Conservation (phyloP, 2,113 vertebrate genomes). For the Onychorhynchus coronatus region DNA sequence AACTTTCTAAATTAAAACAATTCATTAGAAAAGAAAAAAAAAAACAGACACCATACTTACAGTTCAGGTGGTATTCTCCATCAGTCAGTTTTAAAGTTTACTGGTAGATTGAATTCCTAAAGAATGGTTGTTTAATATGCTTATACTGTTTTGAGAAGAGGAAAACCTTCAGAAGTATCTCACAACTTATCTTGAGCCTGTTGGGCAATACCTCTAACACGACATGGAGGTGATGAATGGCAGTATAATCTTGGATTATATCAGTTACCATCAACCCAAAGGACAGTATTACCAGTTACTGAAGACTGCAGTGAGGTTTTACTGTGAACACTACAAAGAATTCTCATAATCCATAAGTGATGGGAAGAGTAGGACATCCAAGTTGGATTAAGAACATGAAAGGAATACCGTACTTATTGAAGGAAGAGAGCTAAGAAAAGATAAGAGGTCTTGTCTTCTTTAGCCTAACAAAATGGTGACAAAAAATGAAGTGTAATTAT, state of each 20-base stretch:
- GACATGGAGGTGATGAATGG: not conserved
- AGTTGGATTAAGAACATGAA: not conserved
- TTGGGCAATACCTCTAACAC: not conserved
- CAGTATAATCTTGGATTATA: not conserved
- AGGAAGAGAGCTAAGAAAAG: not conserved
- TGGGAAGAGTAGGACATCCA: not conserved
- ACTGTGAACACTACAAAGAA: not conserved
- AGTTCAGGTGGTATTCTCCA: not conserved
- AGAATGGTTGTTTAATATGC: not conserved
- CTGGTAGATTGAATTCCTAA: not conserved
- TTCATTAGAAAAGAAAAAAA: not conserved
- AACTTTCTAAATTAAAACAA: not conserved
- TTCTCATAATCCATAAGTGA: not conserved
- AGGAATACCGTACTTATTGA: not conserved
- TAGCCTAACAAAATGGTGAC: not conserved
- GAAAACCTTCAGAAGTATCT: not conserved
- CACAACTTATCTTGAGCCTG: not conserved
- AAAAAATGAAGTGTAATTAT: not conserved
- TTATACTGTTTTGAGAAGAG: not conserved
- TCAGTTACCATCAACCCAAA: not conserved
- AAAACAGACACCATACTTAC: not conserved
- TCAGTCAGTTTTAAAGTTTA: not conserved
- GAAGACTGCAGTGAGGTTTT: not conserved
- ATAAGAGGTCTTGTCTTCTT: not conserved
- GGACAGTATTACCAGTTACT: not conserved